Base-by-base conservation (phyloP, 2,113 vertebrate species). In the Gambusia affinis region DNA sequence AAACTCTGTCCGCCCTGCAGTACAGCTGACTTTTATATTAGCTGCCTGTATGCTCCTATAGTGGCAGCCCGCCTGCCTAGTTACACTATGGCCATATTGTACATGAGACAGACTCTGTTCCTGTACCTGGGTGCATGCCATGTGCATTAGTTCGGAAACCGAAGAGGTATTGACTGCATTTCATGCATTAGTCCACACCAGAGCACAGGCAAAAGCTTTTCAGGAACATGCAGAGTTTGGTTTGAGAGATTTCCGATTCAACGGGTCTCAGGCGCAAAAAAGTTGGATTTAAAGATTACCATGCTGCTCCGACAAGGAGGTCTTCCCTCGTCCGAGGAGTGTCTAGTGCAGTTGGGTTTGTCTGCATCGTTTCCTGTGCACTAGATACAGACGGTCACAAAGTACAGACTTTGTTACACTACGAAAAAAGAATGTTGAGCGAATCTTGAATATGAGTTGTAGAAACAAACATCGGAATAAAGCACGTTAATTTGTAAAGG, bases 361-460 rank as follows among this genome's bases (percentile, higher is more conserved):
- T 91, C 90, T 68, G 88, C 88, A 86, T 92, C 90, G 67, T 91
- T 92, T 86, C 88, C 92, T 87, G 91, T 71, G 79, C 88, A 92
- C 92, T 93, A 85, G 66, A 88, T 74, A 87, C 81, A 88, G 75
- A 90, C 64, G 81, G 79, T 66, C 67, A 89, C 73, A 89, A 70
- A 85, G 89, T 54, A 82, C 63, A 28, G 66, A 75, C 70, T 85
- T 88, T 30, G 64, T 83, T 74, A 83, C 24, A 57, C 22, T 57
- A 11, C 15, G 35, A 24, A 8, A 47, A 47, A 19, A 19, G 17
- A 47, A 47, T 47, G 6, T 19, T 47, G 44, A 47, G 17, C 17
- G 14, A 47, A 19, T 6, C 4, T 19, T 47, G 19, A 47, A 47
- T 19, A 7, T 47, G 19, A 19, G 15, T 47, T 0, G 5, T 7